Percentiles rank a stretch among this genome's conserved stretches.
phyloP scores from a whole-genome alignment of 2,113 vertebrate species.

The Zapornia atra region DNA sequence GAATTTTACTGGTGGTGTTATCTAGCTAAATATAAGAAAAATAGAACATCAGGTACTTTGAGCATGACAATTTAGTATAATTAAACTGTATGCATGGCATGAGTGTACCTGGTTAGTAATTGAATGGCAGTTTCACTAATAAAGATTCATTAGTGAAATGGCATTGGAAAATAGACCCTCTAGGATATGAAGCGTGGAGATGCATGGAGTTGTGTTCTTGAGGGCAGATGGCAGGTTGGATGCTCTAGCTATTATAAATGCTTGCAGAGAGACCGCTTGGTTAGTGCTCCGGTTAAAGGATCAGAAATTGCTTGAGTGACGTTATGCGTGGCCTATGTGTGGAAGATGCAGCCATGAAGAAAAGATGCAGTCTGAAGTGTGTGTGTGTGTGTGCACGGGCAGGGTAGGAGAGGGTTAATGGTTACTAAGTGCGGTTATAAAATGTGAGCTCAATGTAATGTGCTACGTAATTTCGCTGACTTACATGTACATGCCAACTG shows the following conservation, averaged over 20 bases:
- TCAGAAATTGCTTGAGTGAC: not conserved
- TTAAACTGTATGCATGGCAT: not conserved
- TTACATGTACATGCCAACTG: conserved; percentile 16
- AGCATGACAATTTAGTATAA: not conserved
- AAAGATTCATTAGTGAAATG: not conserved
- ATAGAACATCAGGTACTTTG: not conserved
- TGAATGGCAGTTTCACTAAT: not conserved
- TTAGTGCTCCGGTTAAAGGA: not conserved
- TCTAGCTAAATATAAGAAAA: not conserved
- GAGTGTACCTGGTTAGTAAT: not conserved
- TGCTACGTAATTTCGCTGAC: conserved; percentile 16
- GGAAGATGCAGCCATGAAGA: not conserved
- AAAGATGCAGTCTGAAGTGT: not conserved
- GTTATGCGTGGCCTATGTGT: not conserved
- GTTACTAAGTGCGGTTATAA: not conserved
- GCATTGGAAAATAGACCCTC: not conserved
- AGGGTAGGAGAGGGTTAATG: conserved; percentile 26
- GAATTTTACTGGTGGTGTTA: not conserved
- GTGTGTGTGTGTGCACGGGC: not conserved
- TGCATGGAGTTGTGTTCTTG: not conserved
- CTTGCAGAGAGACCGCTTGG: not conserved
- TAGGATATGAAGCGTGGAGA: not conserved
- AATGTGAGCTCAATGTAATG: conserved; percentile 2
- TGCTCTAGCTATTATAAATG: not conserved
- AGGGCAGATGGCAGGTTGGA: not conserved